Percentiles rank a stretch among this genome's conserved stretches.
phyloP scores from a whole-genome alignment of 2,888 invertebrate genomes.

The Tuberolachnus salignus region DNA sequence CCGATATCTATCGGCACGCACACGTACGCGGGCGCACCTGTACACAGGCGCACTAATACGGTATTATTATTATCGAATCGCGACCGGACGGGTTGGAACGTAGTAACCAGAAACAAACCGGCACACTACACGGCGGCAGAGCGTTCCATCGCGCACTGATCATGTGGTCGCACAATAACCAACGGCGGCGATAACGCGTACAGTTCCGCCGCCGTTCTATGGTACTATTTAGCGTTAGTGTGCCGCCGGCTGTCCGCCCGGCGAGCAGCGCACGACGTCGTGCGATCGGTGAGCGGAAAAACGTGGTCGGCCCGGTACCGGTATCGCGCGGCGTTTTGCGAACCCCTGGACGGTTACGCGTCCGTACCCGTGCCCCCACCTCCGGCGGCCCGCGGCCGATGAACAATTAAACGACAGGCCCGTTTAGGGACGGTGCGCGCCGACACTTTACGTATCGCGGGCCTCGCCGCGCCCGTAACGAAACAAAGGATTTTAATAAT shows the following conservation, averaged over 20 bases:
- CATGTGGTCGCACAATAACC: neutral
- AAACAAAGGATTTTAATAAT: slow-evolving; percentile 48
- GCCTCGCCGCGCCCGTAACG: neutral
- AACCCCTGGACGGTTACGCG: slow-evolving; percentile 32
- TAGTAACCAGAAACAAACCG: neutral
- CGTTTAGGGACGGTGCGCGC: slow-evolving; percentile 38
- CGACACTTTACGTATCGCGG: slow-evolving; percentile 38
- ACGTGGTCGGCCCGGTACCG: neutral
- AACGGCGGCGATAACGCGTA: neutral
- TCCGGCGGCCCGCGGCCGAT: slow-evolving; percentile 29
- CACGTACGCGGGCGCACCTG: neutral
- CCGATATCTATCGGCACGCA: slow-evolving; percentile 31
- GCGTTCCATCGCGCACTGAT: slow-evolving; percentile 11
- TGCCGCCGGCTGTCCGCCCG: neutral
- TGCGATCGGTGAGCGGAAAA: slow-evolving; percentile 14
- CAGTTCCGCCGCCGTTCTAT: neutral
- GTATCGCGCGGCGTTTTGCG: neutral
- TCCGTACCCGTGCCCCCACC: neutral
- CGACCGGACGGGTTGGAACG: slow-evolving; percentile 8
- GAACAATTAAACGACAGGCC: slow-evolving; percentile 32
- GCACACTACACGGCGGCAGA: neutral
- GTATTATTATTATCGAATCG: slow-evolving; percentile 28
- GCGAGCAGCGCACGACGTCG: neutral
- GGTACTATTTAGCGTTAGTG: neutral
- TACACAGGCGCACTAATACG: neutral